Percentiles rank a stretch among this genome's conserved stretches.
Conservation (phyloP, 2,113 vertebrate genomes). For the Colossoma macropomum region DNA sequence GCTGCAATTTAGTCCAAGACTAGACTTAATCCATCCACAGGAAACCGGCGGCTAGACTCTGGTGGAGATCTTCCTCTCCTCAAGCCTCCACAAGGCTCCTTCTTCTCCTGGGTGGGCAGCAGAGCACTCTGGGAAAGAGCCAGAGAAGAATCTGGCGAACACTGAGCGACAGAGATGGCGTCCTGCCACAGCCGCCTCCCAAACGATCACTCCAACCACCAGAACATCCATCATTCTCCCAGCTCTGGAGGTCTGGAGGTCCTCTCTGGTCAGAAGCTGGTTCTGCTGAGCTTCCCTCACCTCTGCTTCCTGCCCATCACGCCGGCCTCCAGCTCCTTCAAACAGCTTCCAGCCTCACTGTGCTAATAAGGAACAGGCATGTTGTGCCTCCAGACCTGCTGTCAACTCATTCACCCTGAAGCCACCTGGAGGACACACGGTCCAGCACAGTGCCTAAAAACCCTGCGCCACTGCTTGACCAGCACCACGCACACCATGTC, state of each 20-base stretch:
- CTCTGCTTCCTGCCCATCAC: slow-evolving; percentile 16
- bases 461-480: no score
- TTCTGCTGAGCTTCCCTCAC: slow-evolving; percentile 4
- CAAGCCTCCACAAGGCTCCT: no score
- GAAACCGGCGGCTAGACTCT: neutral
- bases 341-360: slow-evolving; percentile 5
- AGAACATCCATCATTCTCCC: slow-evolving; percentile 30
- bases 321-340: no score
- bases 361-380: no score
- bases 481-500: no score
- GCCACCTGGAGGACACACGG: no score
- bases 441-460: no score
- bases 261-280: neutral
- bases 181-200: slow-evolving; percentile 20
- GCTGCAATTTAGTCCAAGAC: no score
- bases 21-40: no score
- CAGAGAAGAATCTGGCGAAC: neutral
- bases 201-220: slow-evolving; percentile 9
- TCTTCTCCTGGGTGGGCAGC: neutral
- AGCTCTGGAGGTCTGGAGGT: neutral
- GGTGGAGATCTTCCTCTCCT: neutral
- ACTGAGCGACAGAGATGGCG: neutral
- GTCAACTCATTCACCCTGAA: neutral
- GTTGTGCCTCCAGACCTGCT: no score
- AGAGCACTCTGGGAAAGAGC: neutral